Conservation (phyloP, 2,888 invertebrate genomes). For the Dolichopus griseipennis region DNA sequence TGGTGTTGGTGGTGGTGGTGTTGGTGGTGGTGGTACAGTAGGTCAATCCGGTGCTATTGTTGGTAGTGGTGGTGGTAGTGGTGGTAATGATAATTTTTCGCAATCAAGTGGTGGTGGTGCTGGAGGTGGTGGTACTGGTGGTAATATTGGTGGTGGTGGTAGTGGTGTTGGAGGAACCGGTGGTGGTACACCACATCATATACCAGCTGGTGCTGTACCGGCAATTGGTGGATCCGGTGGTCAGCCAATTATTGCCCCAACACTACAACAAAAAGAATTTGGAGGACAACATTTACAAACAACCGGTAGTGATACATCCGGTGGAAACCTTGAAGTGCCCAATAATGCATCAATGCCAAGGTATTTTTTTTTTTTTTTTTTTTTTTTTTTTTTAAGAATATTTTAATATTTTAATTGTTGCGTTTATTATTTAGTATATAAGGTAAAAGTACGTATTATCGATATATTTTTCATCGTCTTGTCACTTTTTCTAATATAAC, state of each 20-base stretch:
- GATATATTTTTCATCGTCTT: too few species aligned
- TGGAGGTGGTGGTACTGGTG: constrained; percentile 20
- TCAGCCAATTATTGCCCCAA: background rate
- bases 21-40: constrained; percentile 25
- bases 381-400: too few species aligned
- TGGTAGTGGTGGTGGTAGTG: constrained; percentile 11
- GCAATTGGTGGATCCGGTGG: background rate
- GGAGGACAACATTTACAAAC: constrained; percentile 21
- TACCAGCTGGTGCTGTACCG: constrained; percentile 22
- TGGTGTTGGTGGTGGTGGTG: constrained; percentile 16
- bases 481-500: too few species aligned
- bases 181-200: constrained; percentile 18
- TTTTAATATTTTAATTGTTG: too few species aligned
- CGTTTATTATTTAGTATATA: too few species aligned
- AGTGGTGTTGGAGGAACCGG: constrained; percentile 36
- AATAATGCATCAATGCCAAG: constrained; percentile 34
- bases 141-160: constrained; percentile 36
- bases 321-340: constrained; percentile 38
- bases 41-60: constrained; percentile 20
- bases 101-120: constrained; percentile 13
- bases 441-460: too few species aligned
- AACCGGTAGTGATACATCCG: constrained; percentile 30
- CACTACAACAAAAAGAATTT: constrained; percentile 22
- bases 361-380: constrained; percentile 27
- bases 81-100: too few species aligned